phyloP scores from a whole-genome alignment of 2,888 invertebrate genomes.

The Ypsolopha scabrella region DNA sequence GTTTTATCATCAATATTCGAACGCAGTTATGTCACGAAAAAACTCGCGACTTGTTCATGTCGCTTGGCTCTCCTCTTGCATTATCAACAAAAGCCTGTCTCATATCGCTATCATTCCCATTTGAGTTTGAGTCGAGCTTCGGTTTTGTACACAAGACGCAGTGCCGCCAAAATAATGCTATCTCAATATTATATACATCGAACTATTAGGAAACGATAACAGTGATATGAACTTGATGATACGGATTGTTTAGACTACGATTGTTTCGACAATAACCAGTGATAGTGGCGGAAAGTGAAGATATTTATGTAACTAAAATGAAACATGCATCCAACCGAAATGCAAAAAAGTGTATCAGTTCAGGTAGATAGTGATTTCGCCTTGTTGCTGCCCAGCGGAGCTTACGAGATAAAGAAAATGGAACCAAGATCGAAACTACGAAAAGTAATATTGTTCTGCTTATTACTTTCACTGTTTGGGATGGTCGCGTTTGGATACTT shows the following conservation, averaged over 20 bases:
- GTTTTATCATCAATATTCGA: no score
- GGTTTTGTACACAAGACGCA: background rate
- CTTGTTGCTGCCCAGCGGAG: conserved; percentile 80
- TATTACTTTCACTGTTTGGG: conserved; percentile 85
- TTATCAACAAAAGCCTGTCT: background rate
- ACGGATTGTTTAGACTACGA: conserved; percentile 15
- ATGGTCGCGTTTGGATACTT: conserved; percentile 92
- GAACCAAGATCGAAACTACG: conserved; percentile 85
- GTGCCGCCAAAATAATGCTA: conserved; percentile 32
- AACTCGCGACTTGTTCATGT: no score
- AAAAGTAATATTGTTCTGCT: conserved; percentile 84
- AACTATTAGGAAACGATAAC: conserved; percentile 26
- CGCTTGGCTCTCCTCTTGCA: background rate
- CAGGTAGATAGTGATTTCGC: conserved; percentile 89
- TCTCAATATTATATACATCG: conserved; percentile 27
- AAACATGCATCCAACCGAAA: conserved; percentile 69
- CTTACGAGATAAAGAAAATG: conserved; percentile 87
- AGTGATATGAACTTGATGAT: conserved; percentile 26
- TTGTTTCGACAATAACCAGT: background rate
- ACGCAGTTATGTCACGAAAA: no score
- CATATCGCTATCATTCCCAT: background rate
- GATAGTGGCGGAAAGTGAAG: conserved; percentile 3
- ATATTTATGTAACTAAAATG: conserved; percentile 39
- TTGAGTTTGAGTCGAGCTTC: background rate
- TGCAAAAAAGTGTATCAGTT: conserved; percentile 84